Conservation (phyloP, 2,113 vertebrate species). For the Mionectes macconnelli region DNA sequence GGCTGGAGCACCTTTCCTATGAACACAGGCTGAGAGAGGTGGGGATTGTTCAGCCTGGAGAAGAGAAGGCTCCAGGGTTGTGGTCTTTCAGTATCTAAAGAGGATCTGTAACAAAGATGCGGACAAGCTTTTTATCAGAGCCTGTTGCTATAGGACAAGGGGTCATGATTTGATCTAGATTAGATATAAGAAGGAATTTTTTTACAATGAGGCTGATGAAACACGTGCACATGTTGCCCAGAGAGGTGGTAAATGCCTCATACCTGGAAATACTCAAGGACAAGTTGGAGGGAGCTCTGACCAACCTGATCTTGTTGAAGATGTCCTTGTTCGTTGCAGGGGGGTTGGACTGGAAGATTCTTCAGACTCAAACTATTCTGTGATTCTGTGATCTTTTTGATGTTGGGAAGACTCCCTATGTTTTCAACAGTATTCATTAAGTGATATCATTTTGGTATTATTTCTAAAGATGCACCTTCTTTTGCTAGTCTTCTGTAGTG, state of each 20-base stretch:
- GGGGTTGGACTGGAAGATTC: neutral
- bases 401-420: neutral
- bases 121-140: neutral
- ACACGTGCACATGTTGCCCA: neutral
- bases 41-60: neutral
- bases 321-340: neutral
- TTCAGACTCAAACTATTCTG: neutral
- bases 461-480: neutral
- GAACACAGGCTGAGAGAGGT: neutral
- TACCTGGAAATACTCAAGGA: neutral
- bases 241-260: neutral
- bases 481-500: neutral
- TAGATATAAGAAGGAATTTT: neutral
- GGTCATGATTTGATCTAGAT: neutral
- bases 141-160: accelerated
- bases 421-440: neutral
- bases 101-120: neutral
- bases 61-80: neutral
- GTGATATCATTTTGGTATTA: neutral
- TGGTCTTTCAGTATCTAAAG: neutral
- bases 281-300: neutral
- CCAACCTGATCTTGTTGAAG: neutral
- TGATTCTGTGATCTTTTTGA: neutral
- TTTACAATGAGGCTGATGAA: neutral
- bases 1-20: neutral